Evolutionary conservation across 2,888 invertebrate genomes (phyloP).

Genomic region (Plusia festucae): DNA sequence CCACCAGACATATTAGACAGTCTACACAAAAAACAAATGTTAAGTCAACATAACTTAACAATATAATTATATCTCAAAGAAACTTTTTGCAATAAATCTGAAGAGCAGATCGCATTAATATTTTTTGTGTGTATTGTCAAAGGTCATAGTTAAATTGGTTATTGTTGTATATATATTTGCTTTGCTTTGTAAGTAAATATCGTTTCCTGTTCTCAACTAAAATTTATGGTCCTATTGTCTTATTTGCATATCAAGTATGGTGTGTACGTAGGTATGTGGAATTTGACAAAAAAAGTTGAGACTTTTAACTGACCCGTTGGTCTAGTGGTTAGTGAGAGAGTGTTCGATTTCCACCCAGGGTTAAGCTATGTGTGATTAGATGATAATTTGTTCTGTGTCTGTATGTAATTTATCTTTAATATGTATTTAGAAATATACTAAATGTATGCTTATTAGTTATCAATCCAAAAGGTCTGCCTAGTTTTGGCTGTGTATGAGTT

Average conservation of each 20-base stretch:
- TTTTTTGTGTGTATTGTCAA: slow-evolving; percentile 37
- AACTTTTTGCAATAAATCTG: slow-evolving; percentile 29
- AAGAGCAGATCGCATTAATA: slow-evolving; percentile 14
- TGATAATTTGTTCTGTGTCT: too few relatives aligned
- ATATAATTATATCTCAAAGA: slow-evolving; percentile 21
- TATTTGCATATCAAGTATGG: slow-evolving; percentile 35
- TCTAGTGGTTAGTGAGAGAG: too few relatives aligned
- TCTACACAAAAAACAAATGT: slow-evolving; percentile 13
- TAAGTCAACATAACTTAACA: slow-evolving; percentile 18
- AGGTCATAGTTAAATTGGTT: slow-evolving; percentile 38
- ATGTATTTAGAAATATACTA: too few relatives aligned
- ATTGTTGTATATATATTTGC: slow-evolving; percentile 37
- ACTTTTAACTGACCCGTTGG: too few relatives aligned
- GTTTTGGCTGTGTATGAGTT: too few relatives aligned
- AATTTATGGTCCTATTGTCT: slow-evolving; percentile 44
- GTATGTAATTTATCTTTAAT: too few relatives aligned
- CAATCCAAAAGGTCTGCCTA: too few relatives aligned
- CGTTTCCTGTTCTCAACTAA: slow-evolving; percentile 46
- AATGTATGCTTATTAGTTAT: too few relatives aligned
- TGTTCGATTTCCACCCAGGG: too few relatives aligned
- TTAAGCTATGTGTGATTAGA: too few relatives aligned
- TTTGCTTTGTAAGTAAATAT: slow-evolving; percentile 44
- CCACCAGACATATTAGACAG: not conserved
- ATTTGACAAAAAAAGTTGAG: too few relatives aligned
- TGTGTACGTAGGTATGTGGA: slow-evolving; percentile 14